Evolutionary conservation across 2,888 invertebrate genomes (phyloP), one percentile per base, ranked within the genome.

Genomic region (Coenonympha glycerion): DNA sequence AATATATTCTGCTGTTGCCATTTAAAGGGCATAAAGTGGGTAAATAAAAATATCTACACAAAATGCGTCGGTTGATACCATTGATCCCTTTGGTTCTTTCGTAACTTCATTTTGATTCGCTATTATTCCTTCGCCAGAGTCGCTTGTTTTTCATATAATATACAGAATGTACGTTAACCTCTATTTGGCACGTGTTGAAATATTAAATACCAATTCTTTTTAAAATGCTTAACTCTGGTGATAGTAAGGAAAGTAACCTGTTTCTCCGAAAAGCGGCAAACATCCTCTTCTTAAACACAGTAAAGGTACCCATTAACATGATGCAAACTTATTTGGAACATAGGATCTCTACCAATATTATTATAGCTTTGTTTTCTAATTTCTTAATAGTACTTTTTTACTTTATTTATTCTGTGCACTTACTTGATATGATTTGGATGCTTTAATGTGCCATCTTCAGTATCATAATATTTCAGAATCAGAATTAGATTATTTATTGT

Each of bases 221-320:
- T 22, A 28, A 34, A 26, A 47, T 44, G 44, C 4, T 22, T 0
- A 21, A 15, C 15, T 21, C 31, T 6, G 21, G 31, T 21, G 42
- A 30, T 2, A 22, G 6, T 19, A 47, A 30, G 30, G 47, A 47
- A 30, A 26, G 13, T 13, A 39, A 30, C 3, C 9, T 47, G 4
- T 47, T 47, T 15, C 16, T 47, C n/a, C 37, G 39, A 21, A 47
- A 39, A 19, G 47, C 47, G 28, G 31, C 39, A 1, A 47, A 47
- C 21, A 39, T 47, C 15, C 16, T 47, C 5, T 21, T 19, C 13
- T 8, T 47, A 18, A 47, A 47, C 8, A 40, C 21, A 18, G 39
- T 47, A 5, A 47, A 47, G 47, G 47, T 47, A 31, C 13, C 3
- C n/a, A 31, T 33, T 33, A 5, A n/a, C 2, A 18, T 3, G 9